Conservation (phyloP, 2,797 vertebrate genomes). For the Oreortyx pictus region DNA sequence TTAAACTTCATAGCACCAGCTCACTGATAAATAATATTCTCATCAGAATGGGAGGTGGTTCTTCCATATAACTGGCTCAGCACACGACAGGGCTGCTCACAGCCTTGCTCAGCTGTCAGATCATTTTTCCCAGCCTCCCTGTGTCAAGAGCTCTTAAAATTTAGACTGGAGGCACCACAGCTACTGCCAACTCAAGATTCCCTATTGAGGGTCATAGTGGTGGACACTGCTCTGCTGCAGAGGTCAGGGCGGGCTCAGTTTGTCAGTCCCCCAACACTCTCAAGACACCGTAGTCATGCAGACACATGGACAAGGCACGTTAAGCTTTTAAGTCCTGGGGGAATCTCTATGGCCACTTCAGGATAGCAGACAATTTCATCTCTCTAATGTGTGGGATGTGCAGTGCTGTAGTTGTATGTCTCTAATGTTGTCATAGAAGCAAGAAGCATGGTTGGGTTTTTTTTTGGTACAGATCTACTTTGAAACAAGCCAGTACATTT, state of each 20-base stretch:
- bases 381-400: slow-evolving; percentile 54
- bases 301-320: background rate
- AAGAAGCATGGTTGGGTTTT: slow-evolving; percentile 2
- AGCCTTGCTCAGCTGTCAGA: background rate
- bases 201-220: background rate
- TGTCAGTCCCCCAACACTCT: background rate
- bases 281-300: background rate
- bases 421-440: slow-evolving; percentile 75
- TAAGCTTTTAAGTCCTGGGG: background rate
- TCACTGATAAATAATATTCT: background rate
- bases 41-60: background rate
- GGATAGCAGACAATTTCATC: slow-evolving; percentile 12
- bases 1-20: background rate
- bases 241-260: rapidly evolving
- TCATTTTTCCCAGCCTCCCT: background rate
- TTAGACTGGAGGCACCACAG: background rate
- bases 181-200: background rate
- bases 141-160: background rate
- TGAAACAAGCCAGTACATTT: slow-evolving; percentile 43
- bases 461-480: slow-evolving; percentile 22
- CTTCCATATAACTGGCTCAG: background rate
- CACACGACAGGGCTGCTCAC: background rate
- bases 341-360: slow-evolving; percentile 6
- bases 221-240: background rate
- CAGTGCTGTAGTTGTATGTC: slow-evolving; percentile 50